These are phyloP conservation scores for Diachrysia chrysitis DNA, from an alignment of 2,888 invertebrate genomes.

Conservation along the genomic window DNA sequence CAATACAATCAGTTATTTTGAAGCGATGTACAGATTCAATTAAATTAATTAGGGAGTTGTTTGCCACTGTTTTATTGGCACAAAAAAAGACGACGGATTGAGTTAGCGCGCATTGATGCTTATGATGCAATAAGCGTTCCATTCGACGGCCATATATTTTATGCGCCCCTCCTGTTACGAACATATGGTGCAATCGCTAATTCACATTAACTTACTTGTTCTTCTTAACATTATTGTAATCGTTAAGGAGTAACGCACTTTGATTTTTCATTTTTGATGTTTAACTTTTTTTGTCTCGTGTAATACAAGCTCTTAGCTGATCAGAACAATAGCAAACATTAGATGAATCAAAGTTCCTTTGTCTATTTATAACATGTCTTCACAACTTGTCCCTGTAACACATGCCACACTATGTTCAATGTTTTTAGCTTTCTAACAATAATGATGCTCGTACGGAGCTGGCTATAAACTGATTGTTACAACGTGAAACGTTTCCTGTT, in stretches of 20 bases:
- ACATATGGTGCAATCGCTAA: slow-evolving; percentile 79
- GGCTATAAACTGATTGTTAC: slow-evolving; percentile 57
- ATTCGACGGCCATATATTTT: slow-evolving; percentile 75
- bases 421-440: slow-evolving; percentile 6
- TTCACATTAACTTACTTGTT: slow-evolving; percentile 66
- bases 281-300: neutral
- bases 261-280: neutral
- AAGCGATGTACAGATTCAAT: slow-evolving; percentile 34
- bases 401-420: neutral
- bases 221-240: slow-evolving; percentile 55
- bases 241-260: neutral
- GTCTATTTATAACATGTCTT: neutral
- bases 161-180: slow-evolving; percentile 73
- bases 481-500: slow-evolving; percentile 59
- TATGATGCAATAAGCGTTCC: slow-evolving; percentile 78
- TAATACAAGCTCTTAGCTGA: neutral
- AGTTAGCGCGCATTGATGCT: slow-evolving; percentile 75
- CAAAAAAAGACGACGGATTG: slow-evolving; percentile 63
- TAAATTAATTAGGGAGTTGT: slow-evolving; percentile 52
- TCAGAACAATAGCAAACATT: neutral
- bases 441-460: slow-evolving; percentile 43
- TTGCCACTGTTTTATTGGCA: slow-evolving; percentile 62
- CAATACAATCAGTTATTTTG: slow-evolving; percentile 29
- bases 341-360: neutral
- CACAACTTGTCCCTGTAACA: neutral